Evolutionary conservation across 2,113 vertebrate genomes (phyloP), one percentile per base, ranked within the genome.

Genomic region (Chelonoidis abingdonii): DNA sequence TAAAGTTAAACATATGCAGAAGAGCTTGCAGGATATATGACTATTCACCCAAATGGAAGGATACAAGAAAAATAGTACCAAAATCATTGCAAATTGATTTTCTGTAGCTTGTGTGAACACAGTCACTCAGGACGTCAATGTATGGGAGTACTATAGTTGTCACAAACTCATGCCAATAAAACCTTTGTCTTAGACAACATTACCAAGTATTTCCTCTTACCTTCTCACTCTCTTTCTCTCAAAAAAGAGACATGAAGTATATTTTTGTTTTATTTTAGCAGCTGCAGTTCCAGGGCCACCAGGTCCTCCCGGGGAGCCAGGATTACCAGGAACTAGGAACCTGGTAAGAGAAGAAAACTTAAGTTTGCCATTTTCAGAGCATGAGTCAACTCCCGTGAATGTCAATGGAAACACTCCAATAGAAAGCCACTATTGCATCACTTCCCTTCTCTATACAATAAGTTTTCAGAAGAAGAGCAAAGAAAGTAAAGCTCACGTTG

Each of bases 221-320:
- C 87, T 87, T 41, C n/a, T 94, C 57, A 83, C 25, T n/a, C 85
- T 87, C 13, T 83, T 8, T 92, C 59, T 72, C 52, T 76, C 86
- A 65, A 86, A 83, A 3, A 84, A 56, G 41, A 88, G 62, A 65
- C 80, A 94, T 83, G 93, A 21, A 12, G 10, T 57, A 25, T 79
- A 57, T 19, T 88, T 91, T 87, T 95, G 59, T 92, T 96, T 97
- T 93, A 41, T 98, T 96, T 92, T 97, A 99, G 98, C 98, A 93
- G 89, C 98, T 41, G 97, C 98, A 84, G 96, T 99, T 79, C 98
- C 99, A 62, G 99, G 99, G 4, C 99, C 99, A 1, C 99, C 99
- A 2, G 99, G 99, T 50, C 99, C 99, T 94, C 98, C 99, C 0
- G 99, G 99, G 89, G 99, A 99, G 35, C 98, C 99, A 82, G 99